Evolutionary conservation across 2,113 vertebrate species (phyloP), one percentile per base, ranked within the genome.

Genomic region (Ciconia maguari): DNA sequence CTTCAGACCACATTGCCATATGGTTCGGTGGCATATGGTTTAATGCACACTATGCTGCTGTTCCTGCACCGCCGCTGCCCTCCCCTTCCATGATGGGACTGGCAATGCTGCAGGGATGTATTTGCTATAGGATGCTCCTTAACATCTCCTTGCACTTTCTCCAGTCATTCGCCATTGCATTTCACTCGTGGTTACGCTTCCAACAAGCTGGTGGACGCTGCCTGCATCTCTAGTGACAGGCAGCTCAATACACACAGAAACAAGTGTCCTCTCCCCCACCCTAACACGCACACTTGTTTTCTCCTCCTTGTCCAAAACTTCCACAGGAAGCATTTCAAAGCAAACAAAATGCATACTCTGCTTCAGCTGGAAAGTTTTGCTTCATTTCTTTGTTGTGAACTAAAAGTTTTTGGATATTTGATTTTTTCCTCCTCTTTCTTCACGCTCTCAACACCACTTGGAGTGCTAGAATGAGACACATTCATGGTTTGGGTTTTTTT

Each of bases 261-360:
- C 10, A 54, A 69, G 26, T 1, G 10, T 11, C 32, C 10, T 76
- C 25, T 19, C 42, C 49, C 16, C 12, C 1, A 30, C 4, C 9
- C 14, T 2, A 2, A 21, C 19, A 16, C 0, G 0, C 26, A 42
- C 5, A 8, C 15, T 8, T 17, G 2, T 11, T 69, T 80, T 41
- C 48, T 2, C 11, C 32, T 87, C 16, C 21, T 77, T 30, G 20
- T 46, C 62, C 55, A n/a, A 57, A 91, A 10, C 16, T 54, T 71
- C 18, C 70, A 22, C 32, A 58, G 51, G 34, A 77, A 65, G 24
- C 3, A 14, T 69, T 75, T 84, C 3, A 6, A 78, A 66, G 16
- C 32, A 93, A 90, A 72, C 2, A 55, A 76, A 92, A 64, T 1
- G 26, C 0, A 0, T 44, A 20, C 16, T 36, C 32, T 66, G 27